Evolutionary conservation across 2,797 vertebrate species (phyloP).

Genomic region (Ceyx erithaca): DNA sequence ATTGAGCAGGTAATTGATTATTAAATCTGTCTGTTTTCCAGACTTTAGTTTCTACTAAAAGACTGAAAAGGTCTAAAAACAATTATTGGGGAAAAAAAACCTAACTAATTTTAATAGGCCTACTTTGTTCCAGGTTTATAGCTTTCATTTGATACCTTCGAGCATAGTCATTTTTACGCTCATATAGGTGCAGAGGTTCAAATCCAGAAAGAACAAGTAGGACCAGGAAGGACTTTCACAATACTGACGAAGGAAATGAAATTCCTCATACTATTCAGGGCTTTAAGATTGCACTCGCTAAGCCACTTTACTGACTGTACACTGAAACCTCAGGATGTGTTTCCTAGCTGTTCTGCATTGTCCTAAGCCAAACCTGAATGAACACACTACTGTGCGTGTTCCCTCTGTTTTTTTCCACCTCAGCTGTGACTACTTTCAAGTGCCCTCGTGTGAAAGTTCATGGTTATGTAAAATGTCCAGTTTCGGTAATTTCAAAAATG

Average conservation of each 20-base stretch:
- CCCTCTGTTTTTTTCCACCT: background rate
- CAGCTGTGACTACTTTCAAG: background rate
- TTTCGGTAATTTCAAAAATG: background rate
- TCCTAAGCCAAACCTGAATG: background rate
- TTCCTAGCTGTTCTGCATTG: background rate
- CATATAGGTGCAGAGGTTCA: background rate
- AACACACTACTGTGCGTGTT: background rate
- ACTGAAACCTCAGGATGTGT: background rate
- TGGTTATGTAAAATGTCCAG: background rate
- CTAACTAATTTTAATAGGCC: background rate
- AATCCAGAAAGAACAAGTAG: background rate
- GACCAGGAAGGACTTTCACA: background rate
- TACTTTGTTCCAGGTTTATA: background rate
- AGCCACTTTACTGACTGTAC: background rate
- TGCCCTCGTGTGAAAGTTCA: background rate
- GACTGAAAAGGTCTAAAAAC: background rate
- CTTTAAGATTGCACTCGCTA: background rate
- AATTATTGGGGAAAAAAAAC: background rate
- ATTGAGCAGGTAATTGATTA: constrained; percentile 24
- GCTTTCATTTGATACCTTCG: background rate
- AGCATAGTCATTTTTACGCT: background rate
- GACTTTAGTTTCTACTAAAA: background rate
- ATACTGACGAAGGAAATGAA: background rate
- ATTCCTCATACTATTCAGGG: background rate
- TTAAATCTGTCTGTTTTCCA: background rate